A percentile compares a stretch with the other conserved stretches of the same genome.
Evolutionary conservation across 2,113 vertebrate species (phyloP).

Genomic region (Desmodus rotundus): DNA sequence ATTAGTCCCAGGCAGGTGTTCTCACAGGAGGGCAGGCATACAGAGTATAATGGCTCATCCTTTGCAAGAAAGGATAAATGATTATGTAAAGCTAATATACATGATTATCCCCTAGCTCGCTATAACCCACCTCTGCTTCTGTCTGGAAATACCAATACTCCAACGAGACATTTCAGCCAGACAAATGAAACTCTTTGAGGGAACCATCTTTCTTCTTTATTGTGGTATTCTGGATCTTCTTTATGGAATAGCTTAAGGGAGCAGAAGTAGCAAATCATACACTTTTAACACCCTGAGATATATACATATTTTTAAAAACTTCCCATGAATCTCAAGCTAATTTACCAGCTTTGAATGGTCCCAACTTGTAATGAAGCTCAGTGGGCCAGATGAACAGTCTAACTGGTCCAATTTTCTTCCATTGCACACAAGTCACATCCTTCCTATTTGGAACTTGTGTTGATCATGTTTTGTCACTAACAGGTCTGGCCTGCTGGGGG

Average conservation of each 20-base stretch:
- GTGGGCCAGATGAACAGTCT: background rate
- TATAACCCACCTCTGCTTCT: background rate
- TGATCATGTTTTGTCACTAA: conserved; percentile 25
- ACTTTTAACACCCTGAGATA: background rate
- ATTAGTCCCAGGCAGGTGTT: background rate
- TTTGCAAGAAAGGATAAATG: conserved; percentile 11
- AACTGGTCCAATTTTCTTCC: background rate
- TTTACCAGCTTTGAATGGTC: background rate
- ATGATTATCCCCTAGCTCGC: conserved; percentile 28
- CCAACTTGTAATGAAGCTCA: background rate
- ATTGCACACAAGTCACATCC: background rate
- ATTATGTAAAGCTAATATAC: conserved; percentile 43
- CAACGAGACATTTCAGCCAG: conserved; percentile 40
- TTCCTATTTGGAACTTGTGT: conserved; percentile 29
- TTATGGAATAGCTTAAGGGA: background rate
- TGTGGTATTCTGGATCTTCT: background rate
- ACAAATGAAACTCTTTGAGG: background rate
- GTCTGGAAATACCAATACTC: conserved; percentile 33
- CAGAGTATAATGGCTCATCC: background rate
- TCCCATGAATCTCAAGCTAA: background rate
- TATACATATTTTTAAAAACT: background rate
- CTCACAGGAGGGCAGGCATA: background rate
- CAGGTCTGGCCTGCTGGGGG: conserved; percentile 22
- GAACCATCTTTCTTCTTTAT: conserved; percentile 30
- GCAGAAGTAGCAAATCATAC: background rate